Percentiles rank a stretch among this genome's conserved stretches.
Evolutionary conservation across 2,113 vertebrate genomes (phyloP).

Genomic region (Burhinus oedicnemus): DNA sequence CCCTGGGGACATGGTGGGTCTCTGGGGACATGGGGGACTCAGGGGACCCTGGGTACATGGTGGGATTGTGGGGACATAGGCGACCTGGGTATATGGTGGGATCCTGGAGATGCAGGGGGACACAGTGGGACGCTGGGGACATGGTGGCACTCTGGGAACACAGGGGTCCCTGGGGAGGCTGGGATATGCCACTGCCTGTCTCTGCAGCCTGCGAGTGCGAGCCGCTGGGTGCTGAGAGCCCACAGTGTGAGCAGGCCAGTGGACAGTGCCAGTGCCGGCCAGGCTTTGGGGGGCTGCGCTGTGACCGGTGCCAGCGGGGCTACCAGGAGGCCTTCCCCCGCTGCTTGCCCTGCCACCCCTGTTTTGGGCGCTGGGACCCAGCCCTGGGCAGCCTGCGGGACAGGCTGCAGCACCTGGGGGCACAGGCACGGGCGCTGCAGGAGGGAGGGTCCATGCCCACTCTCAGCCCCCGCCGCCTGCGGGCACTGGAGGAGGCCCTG

Average conservation of each 20-base stretch:
- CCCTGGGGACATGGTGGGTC: not conserved
- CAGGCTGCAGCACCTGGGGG: conserved; percentile 64
- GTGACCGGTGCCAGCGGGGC: conserved; percentile 79
- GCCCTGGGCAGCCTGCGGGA: conserved; percentile 66
- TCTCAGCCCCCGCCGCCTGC: conserved; percentile 64
- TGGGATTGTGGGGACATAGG: not conserved
- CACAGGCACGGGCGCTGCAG: conserved; percentile 54
- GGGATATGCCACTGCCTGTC: rapidly evolving
- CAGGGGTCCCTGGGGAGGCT: not conserved
- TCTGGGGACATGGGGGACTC: not conserved
- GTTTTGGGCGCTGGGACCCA: conserved; percentile 86
- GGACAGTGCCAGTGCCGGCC: conserved; percentile 80
- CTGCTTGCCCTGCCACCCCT: conserved; percentile 82
- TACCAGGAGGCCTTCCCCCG: conserved; percentile 81
- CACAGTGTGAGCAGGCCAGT: conserved; percentile 77
- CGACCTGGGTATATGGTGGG: not conserved
- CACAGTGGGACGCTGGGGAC: not conserved
- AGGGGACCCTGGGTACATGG: not conserved
- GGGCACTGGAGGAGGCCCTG: conserved; percentile 77
- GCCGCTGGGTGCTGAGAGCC: conserved; percentile 69
- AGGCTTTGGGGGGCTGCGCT: conserved; percentile 73
- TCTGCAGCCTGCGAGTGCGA: conserved; percentile 84
- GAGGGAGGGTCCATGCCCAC: conserved; percentile 50
- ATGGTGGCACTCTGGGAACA: not conserved
- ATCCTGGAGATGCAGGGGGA: not conserved